Evolutionary conservation across 2,888 invertebrate genomes (phyloP).

Genomic region (Amblyjoppa proteus): DNA sequence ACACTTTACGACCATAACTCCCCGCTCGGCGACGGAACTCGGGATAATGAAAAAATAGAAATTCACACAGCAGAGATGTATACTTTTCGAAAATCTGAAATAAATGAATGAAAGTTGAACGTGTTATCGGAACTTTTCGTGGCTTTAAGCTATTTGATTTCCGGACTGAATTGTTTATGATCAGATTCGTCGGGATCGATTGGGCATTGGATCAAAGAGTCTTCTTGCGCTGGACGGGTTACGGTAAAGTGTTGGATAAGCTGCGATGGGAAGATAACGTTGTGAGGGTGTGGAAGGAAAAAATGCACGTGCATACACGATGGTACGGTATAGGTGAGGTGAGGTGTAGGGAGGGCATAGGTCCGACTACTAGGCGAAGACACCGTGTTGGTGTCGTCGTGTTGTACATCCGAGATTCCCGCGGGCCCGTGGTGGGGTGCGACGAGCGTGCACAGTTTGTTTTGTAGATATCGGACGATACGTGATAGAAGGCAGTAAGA

Average conservation of each 20-base stretch:
- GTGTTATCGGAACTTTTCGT: not conserved
- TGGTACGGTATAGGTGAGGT: not conserved
- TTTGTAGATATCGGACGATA: constrained; percentile 71
- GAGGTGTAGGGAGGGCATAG: constrained; percentile 27
- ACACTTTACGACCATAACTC: constrained; percentile 14
- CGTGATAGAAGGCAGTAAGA: constrained; percentile 67
- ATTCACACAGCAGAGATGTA: constrained; percentile 19
- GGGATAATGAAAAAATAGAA: constrained; percentile 50
- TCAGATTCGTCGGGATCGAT: constrained; percentile 4
- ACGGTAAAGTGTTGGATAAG: constrained; percentile 25
- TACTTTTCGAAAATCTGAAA: not conserved
- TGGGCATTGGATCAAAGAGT: constrained; percentile 14
- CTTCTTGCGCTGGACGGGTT: constrained; percentile 2
- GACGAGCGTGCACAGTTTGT: constrained; percentile 69
- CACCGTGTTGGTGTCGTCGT: constrained; percentile 14
- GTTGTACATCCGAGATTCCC: constrained; percentile 32
- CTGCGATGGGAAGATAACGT: constrained; percentile 31
- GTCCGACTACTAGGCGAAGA: constrained; percentile 52
- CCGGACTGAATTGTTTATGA: constrained; percentile 24
- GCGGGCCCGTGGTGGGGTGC: constrained; percentile 28
- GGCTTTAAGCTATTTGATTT: constrained; percentile 29
- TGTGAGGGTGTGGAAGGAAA: constrained; percentile 7
- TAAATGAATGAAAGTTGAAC: not conserved
- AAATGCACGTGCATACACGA: constrained; percentile 15
- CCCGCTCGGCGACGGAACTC: constrained; percentile 21